phyloP scores from a whole-genome alignment of 2,888 invertebrate species.

The Mantis religiosa region DNA sequence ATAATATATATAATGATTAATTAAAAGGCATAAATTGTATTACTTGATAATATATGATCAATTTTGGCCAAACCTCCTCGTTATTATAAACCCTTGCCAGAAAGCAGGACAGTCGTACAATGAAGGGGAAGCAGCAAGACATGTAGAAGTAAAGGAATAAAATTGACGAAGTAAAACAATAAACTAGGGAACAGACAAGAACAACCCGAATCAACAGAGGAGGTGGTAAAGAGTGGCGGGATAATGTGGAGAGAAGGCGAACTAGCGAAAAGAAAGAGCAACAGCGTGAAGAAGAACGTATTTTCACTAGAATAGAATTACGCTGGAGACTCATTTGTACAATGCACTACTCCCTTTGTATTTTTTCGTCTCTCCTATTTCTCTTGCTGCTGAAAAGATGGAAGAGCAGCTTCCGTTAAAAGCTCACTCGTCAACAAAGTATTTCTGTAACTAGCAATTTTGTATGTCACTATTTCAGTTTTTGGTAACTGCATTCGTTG shows the following conservation, averaged over 20 bases:
- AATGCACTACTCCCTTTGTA: not conserved
- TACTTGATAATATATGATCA: too few species aligned
- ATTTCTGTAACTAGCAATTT: not conserved
- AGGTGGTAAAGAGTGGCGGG: not conserved
- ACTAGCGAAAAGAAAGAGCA: not conserved
- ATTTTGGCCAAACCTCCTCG: too few species aligned
- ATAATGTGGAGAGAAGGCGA: not conserved
- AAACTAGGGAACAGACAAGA: not conserved
- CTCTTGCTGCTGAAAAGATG: not conserved
- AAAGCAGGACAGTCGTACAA: not conserved
- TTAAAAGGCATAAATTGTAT: too few species aligned
- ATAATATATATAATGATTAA: too few species aligned
- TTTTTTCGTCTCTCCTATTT: not conserved
- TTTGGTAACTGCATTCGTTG: not conserved
- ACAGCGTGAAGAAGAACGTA: not conserved
- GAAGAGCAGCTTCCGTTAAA: not conserved
- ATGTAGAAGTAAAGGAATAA: not conserved
- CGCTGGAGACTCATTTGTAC: not conserved
- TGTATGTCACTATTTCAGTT: not conserved
- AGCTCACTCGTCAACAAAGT: not conserved
- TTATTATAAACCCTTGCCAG: not conserved
- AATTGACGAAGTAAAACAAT: not conserved
- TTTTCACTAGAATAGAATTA: not conserved
- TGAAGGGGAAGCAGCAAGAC: too few species aligned
- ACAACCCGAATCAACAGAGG: not conserved